Evolutionary conservation across 2,888 invertebrate genomes (phyloP).

Genomic region (Drosophila subquinaria): DNA sequence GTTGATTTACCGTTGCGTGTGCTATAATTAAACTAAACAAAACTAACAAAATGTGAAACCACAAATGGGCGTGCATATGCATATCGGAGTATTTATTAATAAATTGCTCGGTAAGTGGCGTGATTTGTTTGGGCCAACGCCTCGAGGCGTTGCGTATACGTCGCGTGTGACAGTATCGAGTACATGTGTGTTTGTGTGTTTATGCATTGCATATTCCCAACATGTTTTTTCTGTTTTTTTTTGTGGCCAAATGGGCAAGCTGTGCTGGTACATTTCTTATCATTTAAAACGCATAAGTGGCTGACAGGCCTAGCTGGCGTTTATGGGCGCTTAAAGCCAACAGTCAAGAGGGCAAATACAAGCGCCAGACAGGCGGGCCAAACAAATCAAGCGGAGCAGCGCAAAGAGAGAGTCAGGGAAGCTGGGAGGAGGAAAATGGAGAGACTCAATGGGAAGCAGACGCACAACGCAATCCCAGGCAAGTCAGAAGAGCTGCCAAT

Average conservation of each 20-base stretch:
- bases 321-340: conserved; percentile 66
- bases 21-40: conserved; percentile 56
- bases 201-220: conserved; percentile 28
- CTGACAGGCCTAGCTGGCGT: conserved; percentile 56
- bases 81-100: conserved; percentile 34
- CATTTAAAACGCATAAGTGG: conserved; percentile 75
- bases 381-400: conserved; percentile 26
- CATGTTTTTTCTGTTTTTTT: neutral
- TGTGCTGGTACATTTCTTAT: conserved; percentile 67
- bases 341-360: conserved; percentile 43
- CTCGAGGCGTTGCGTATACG: conserved; percentile 67
- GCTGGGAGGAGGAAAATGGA: neutral
- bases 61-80: conserved; percentile 60
- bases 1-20: conserved; percentile 63
- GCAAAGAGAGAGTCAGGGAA: neutral
- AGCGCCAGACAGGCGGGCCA: conserved; percentile 34
- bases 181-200: neutral
- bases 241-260: conserved; percentile 39
- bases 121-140: conserved; percentile 63
- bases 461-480: conserved; percentile 73
- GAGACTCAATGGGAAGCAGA: conserved; percentile 65
- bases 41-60: conserved; percentile 58
- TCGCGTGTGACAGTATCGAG: conserved; percentile 51
- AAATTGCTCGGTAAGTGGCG: conserved; percentile 59
- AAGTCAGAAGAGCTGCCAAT: conserved; percentile 57